Evolutionary conservation across 2,888 invertebrate species (phyloP), one percentile per base, ranked within the genome.

Genomic region (Cenopis cana): DNA sequence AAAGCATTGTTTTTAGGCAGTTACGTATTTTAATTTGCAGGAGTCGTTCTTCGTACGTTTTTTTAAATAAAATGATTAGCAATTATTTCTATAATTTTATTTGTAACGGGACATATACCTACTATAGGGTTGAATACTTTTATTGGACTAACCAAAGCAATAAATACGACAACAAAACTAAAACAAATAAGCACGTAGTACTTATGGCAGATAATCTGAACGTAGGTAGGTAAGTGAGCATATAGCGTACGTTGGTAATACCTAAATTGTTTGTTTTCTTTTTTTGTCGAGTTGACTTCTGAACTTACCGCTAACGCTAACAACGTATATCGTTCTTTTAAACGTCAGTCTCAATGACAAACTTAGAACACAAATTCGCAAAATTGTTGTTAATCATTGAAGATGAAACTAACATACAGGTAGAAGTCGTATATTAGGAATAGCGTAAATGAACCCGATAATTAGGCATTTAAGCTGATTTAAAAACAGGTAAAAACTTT

Each of bases 291-390:
- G 50, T 24, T 24, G 36, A 38, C 50, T 38, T 64, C 20, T 64
- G 36, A 64, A 38, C 52, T 36, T 14, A 20, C 0, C 52, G n/a
- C 36, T 38, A 20, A 0, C 52, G n/a, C 36, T 38, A n/a, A 17
- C n/a, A 64, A 54, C 38, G 36, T 38, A 4, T 5, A 24, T 52
- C 62, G 12, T 17, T 52, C 38, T n/a, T 18, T 50, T 49, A 62
- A 0, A 62, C 52, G 54, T 38, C 52, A 64, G 38, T 38, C 61
- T 62, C 64, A 64, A 64, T 64, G 54, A 64, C 52, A 54, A 14
- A 64, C 20, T 38, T 20, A 52, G 36, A 62, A 50, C 10, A 6
- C 24, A 57, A 38, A 41, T 14, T 5, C 29, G 18, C 61, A 18
- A 52, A 62, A 14, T 2, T 33, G 52, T 49, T 62, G 14, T 17